These are phyloP conservation scores for Beris morrisii DNA, from an alignment of 2,888 invertebrate species.

Conservation along the genomic window DNA sequence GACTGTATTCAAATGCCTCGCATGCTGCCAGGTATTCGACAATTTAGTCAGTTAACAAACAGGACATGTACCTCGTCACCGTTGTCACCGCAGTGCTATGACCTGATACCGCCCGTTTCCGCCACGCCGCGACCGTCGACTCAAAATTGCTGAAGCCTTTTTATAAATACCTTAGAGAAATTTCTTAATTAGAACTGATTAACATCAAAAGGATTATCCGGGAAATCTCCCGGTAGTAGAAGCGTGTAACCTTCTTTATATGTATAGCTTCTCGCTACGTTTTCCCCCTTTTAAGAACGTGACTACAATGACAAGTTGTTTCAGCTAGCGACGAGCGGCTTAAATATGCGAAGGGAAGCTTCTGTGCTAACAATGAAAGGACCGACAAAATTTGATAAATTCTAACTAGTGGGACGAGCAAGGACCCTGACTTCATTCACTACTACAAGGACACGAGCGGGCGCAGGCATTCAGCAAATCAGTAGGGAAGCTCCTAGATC, in stretches of 20 bases:
- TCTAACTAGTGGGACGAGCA: constrained; percentile 10
- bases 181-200: constrained; percentile 40
- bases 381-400: constrained; percentile 37
- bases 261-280: constrained; percentile 29
- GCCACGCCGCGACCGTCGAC: constrained; percentile 14
- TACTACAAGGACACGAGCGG: neutral
- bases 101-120: neutral
- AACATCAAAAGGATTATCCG: constrained; percentile 39
- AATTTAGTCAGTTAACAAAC: constrained; percentile 23
- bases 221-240: constrained; percentile 32
- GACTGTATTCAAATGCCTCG: neutral
- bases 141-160: constrained; percentile 37
- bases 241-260: constrained; percentile 33
- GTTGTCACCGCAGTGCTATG: neutral
- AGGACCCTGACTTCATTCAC: neutral
- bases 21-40: constrained; percentile 1
- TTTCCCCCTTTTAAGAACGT: constrained; percentile 33
- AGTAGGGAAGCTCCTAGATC: neutral
- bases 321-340: constrained; percentile 17
- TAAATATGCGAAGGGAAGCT: constrained; percentile 36
- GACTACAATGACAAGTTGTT: constrained; percentile 33
- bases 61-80: constrained; percentile 23
- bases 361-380: constrained; percentile 36
- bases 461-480: neutral
- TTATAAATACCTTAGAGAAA: constrained; percentile 39